Percentiles rank a stretch among this genome's conserved stretches.
Conservation (phyloP, 2,888 invertebrate species). For the Troides aeacus region DNA sequence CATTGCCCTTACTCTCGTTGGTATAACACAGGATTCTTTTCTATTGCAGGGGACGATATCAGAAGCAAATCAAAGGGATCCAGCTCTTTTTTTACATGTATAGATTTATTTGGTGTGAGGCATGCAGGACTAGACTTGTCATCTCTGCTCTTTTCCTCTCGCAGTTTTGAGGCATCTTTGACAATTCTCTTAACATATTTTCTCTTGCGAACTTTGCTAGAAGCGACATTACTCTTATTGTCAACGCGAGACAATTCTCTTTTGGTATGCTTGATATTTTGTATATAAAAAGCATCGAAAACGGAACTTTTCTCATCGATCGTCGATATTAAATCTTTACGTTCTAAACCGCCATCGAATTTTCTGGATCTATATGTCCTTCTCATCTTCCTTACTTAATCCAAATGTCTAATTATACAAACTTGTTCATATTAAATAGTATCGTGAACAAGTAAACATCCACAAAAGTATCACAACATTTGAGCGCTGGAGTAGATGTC, state of each 20-base stretch:
- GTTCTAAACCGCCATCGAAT: constrained; percentile 54
- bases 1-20: constrained; percentile 15
- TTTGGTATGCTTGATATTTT: constrained; percentile 72
- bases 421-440: not conserved
- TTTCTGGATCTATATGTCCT: constrained; percentile 69
- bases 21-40: constrained; percentile 14
- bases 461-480: not conserved
- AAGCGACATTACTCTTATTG: constrained; percentile 45
- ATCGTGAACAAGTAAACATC: not conserved
- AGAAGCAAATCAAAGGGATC: constrained; percentile 69
- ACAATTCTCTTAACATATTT: constrained; percentile 66
- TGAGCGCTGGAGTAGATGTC: not conserved
- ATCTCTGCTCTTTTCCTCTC: constrained; percentile 33
- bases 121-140: constrained; percentile 48
- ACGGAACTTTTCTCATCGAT: constrained; percentile 60
- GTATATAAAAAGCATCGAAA: constrained; percentile 70
- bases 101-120: constrained; percentile 70
- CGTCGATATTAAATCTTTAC: constrained; percentile 54
- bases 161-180: constrained; percentile 49
- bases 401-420: too few relatives aligned
- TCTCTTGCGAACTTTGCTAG: constrained; percentile 63
- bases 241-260: constrained; percentile 60
- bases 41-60: constrained; percentile 47
- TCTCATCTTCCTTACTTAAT: constrained; percentile 44
- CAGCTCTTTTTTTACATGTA: constrained; percentile 61